Evolutionary conservation across 2,888 invertebrate species (phyloP).

Genomic region (Drosophila antonietae): DNA sequence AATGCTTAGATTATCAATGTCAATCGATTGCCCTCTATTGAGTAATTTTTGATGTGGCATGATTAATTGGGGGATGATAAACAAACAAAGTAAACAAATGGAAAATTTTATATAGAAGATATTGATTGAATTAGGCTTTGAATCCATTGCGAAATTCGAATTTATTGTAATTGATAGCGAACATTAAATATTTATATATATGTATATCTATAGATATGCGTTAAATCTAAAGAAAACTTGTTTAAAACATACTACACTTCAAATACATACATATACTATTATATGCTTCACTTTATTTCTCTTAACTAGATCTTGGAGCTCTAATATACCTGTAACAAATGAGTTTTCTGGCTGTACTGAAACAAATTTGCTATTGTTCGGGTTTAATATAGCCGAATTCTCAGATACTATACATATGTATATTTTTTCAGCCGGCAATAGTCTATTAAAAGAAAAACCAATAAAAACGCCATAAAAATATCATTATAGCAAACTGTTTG

Average conservation of each 20-base stretch:
- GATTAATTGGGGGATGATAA: not conserved
- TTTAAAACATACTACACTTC: no score
- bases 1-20: not conserved
- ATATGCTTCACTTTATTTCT: not conserved
- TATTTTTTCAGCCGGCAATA: not conserved
- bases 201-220: no score
- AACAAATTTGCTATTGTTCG: no score
- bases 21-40: not conserved
- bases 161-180: not conserved
- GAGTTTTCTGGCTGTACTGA: not conserved
- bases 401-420: not conserved
- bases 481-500: not conserved
- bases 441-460: not conserved
- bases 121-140: constrained; percentile 1
- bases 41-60: not conserved
- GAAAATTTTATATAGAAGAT: not conserved
- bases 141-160: not conserved
- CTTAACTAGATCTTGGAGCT: not conserved
- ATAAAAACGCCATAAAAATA: not conserved
- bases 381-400: not conserved
- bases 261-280: not conserved
- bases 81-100: not conserved
- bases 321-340: not conserved
- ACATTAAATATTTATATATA: no score
- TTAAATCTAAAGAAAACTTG: no score